Percentiles rank a stretch among this genome's conserved stretches.
Evolutionary conservation across 1,140 invertebrate species (phyloP).

Genomic region (Hestina assimilis): DNA sequence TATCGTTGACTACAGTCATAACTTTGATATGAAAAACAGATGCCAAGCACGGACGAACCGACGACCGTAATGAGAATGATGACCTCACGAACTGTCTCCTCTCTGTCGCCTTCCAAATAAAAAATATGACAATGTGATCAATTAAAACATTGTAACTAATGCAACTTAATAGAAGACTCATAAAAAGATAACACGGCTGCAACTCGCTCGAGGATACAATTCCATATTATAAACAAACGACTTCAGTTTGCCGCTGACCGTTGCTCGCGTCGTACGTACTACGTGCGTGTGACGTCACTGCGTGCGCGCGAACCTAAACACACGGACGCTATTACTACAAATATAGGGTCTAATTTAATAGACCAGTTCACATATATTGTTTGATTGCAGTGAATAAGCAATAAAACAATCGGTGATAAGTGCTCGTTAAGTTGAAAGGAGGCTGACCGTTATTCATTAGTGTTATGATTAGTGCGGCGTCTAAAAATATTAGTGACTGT

Average conservation of each 20-base stretch:
- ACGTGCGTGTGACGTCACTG: constrained; percentile 19
- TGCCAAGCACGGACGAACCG: constrained; percentile 3
- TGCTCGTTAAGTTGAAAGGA: constrained; percentile 5
- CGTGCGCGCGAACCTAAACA: constrained; percentile 3
- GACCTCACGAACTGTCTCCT: background rate
- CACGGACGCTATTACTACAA: background rate
- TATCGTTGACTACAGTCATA: too few relatives aligned
- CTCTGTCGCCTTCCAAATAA: background rate
- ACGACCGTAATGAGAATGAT: constrained; percentile 8
- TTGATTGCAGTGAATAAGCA: background rate
- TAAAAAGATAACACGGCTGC: constrained; percentile 7
- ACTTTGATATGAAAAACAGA: constrained; percentile 6
- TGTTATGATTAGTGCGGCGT: constrained; percentile 30
- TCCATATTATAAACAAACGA: constrained; percentile 18
- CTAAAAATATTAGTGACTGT: constrained; percentile 38
- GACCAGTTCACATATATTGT: background rate
- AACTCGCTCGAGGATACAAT: constrained; percentile 1
- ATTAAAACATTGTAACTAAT: background rate
- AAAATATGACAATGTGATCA: background rate
- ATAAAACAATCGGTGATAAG: constrained; percentile 8
- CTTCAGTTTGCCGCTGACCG: constrained; percentile 24
- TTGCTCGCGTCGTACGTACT: constrained; percentile 8
- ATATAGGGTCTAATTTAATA: constrained; percentile 2
- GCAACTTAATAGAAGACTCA: background rate
- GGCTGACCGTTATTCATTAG: constrained; percentile 34